A percentile compares a stretch with the other conserved stretches of the same genome.
phyloP scores from a whole-genome alignment of 2,888 invertebrate genomes.

The Geophilus truncorum region DNA sequence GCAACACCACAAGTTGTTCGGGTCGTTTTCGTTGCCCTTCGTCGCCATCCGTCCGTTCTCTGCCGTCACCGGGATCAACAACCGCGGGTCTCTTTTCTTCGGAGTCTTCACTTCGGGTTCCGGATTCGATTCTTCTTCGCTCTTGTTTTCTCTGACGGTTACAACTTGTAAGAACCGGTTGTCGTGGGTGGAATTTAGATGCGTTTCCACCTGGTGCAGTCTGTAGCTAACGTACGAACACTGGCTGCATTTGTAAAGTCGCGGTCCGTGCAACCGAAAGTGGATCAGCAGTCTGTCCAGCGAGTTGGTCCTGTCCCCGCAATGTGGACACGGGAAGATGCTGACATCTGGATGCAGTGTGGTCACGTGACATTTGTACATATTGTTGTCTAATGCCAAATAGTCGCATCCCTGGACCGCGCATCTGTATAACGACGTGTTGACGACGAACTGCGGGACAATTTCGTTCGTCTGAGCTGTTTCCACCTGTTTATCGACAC shows the following conservation, averaged over 20 bases:
- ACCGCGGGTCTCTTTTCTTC: background rate
- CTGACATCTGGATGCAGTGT: slow-evolving; percentile 62
- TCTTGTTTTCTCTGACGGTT: slow-evolving; percentile 46
- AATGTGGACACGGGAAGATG: slow-evolving; percentile 66
- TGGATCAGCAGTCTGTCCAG: slow-evolving; percentile 64
- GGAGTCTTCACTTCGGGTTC: background rate
- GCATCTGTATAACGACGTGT: slow-evolving; percentile 62
- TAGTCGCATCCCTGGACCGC: slow-evolving; percentile 66
- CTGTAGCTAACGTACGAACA: slow-evolving; percentile 64
- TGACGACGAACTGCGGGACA: slow-evolving; percentile 54
- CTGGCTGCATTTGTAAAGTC: slow-evolving; percentile 65
- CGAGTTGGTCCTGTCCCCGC: slow-evolving; percentile 53
- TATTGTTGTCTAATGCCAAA: slow-evolving; percentile 64
- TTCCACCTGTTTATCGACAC: background rate
- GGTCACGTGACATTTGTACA: slow-evolving; percentile 66
- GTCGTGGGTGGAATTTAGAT: slow-evolving; percentile 45
- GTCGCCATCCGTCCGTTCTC: background rate
- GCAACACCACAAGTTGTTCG: slow-evolving; percentile 25
- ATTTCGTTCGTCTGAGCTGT: background rate
- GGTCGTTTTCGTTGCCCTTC: background rate
- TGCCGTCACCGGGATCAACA: background rate
- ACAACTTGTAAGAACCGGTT: slow-evolving; percentile 16
- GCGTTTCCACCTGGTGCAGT: slow-evolving; percentile 60
- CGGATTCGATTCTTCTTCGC: slow-evolving; percentile 43
- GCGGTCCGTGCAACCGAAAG: slow-evolving; percentile 67